A percentile compares a stretch with the other conserved stretches of the same genome.
phyloP scores from a whole-genome alignment of 2,888 invertebrate species.

The Agrochola lychnidis region DNA sequence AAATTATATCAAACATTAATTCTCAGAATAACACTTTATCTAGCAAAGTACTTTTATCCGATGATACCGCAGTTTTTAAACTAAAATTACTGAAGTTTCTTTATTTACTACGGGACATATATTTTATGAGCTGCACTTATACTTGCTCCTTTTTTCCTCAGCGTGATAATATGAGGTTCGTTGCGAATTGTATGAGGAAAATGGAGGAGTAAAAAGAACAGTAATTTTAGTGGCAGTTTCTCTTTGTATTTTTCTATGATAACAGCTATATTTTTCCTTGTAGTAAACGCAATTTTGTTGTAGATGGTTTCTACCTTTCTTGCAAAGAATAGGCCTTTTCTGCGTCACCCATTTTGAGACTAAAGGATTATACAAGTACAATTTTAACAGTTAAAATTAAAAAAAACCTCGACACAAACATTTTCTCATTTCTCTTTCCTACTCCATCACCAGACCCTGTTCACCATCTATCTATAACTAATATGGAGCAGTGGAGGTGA shows the following conservation, averaged over 20 bases:
- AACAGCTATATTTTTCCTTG: conserved; percentile 46
- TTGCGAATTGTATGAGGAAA: conserved; percentile 29
- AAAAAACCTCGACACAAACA: no score
- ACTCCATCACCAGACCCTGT: no score
- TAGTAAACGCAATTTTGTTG: conserved; percentile 26
- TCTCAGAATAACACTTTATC: conserved; percentile 49
- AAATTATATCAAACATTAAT: conserved; percentile 53
- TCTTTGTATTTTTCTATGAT: conserved; percentile 32
- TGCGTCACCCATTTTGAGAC: neutral
- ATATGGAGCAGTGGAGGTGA: no score
- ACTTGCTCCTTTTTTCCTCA: conserved; percentile 33
- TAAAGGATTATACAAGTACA: neutral
- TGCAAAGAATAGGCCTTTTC: conserved; percentile 1
- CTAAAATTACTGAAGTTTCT: conserved; percentile 61
- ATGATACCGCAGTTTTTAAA: conserved; percentile 64
- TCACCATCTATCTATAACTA: no score
- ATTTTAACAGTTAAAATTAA: no score
- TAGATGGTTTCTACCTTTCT: neutral
- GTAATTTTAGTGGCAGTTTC: conserved; percentile 14
- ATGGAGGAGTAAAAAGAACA: conserved; percentile 18
- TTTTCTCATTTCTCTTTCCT: no score
- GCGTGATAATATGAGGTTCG: conserved; percentile 44
- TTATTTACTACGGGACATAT: conserved; percentile 55
- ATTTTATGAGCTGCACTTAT: conserved; percentile 55
- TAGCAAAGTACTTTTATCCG: conserved; percentile 46